Evolutionary conservation across 2,888 invertebrate genomes (phyloP).

Genomic region (Thumatha senex): DNA sequence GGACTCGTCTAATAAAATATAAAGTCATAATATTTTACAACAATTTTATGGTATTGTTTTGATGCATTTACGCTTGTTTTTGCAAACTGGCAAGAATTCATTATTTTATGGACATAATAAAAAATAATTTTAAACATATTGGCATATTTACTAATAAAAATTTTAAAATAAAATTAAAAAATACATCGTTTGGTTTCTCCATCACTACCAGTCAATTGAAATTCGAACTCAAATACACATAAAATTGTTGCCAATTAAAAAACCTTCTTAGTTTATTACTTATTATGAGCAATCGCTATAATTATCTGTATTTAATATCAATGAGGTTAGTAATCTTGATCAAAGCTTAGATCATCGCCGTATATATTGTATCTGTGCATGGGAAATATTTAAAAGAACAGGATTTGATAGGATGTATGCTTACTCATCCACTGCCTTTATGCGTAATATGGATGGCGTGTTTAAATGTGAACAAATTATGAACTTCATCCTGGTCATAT

Average conservation of each 20-base stretch:
- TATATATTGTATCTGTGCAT: conserved; percentile 43
- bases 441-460: conserved; percentile 42
- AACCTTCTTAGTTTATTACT: conserved; percentile 36
- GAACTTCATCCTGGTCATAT: neutral
- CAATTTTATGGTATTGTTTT: no score
- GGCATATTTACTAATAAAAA: no score
- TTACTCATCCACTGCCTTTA: conserved; percentile 48
- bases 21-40: no score
- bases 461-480: conserved; percentile 8
- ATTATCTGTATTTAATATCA: conserved; percentile 54
- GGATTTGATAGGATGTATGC: conserved; percentile 55
- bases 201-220: conserved; percentile 29
- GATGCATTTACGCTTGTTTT: no score
- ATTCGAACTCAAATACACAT: conserved; percentile 17
- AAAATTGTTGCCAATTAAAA: conserved; percentile 19
- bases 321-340: conserved; percentile 51
- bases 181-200: conserved; percentile 5
- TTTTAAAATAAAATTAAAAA: neutral
- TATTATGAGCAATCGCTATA: conserved; percentile 53
- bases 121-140: no score
- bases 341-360: conserved; percentile 56
- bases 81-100: no score
- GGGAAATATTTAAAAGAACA: conserved; percentile 51
- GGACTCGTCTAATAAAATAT: no score
- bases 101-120: no score